Evolutionary conservation across 2,113 vertebrate genomes (phyloP).

Genomic region (Pagrus major): DNA sequence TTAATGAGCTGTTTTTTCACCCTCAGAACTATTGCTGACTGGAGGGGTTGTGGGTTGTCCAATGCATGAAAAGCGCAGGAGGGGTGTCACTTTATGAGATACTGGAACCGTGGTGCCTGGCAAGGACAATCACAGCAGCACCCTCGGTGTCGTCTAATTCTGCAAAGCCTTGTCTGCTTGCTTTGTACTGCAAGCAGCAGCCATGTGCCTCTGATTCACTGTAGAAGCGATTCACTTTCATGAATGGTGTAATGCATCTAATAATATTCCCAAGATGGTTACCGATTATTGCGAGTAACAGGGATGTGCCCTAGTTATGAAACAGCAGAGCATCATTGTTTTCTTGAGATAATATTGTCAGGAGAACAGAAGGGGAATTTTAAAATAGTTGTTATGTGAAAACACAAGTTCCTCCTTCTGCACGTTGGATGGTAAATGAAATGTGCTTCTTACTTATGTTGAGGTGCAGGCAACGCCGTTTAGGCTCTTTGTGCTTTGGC

Average conservation of each 20-base stretch:
- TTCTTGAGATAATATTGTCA: background rate
- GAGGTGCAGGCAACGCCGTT: slow-evolving; percentile 58
- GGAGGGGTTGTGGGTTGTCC: slow-evolving; percentile 37
- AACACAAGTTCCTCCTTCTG: slow-evolving; percentile 20
- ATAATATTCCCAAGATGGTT: slow-evolving; percentile 20
- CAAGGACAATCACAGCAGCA: slow-evolving; percentile 65
- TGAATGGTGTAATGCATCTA: slow-evolving; percentile 12
- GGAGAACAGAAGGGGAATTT: slow-evolving; percentile 2
- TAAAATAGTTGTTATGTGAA: background rate
- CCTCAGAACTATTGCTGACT: slow-evolving; percentile 22
- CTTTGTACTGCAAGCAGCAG: slow-evolving; percentile 51
- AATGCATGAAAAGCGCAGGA: slow-evolving; percentile 35
- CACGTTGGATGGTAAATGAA: slow-evolving; percentile 44
- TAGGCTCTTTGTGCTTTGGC: slow-evolving; percentile 70
- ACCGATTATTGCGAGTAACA: slow-evolving; percentile 4
- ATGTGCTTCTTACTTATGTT: slow-evolving; percentile 47
- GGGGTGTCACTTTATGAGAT: slow-evolving; percentile 56
- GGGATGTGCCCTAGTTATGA: slow-evolving; percentile 20
- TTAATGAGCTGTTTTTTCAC: slow-evolving; percentile 57
- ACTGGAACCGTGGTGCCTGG: slow-evolving; percentile 53
- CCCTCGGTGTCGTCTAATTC: slow-evolving; percentile 42
- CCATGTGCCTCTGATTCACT: slow-evolving; percentile 38
- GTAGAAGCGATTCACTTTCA: slow-evolving; percentile 17
- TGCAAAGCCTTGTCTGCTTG: slow-evolving; percentile 43
- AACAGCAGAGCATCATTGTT: background rate